These are phyloP conservation scores for Drosophila suzukii DNA, from an alignment of 1,140 invertebrate genomes.

Conservation along the genomic window DNA sequence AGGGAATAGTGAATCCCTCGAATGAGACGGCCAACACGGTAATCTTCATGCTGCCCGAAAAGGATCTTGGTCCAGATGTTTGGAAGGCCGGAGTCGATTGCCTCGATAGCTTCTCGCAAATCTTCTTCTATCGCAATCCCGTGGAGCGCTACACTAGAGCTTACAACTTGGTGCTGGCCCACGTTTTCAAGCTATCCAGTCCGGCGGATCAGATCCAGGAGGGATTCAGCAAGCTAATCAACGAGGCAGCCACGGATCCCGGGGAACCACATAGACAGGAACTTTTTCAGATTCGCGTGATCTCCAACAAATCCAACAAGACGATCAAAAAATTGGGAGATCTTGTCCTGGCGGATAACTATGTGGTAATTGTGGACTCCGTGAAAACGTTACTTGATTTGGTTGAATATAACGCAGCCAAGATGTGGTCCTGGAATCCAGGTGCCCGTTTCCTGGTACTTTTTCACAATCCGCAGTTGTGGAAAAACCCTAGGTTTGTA, in stretches of 20 bases:
- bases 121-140: conserved; percentile 63
- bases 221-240: conserved; percentile 57
- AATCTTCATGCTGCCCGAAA: conserved; percentile 65
- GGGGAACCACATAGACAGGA: conserved; percentile 2
- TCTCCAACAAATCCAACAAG: conserved; percentile 18
- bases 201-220: conserved; percentile 72
- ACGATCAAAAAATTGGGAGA: conserved; percentile 26
- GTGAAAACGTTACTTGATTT: conserved; percentile 41
- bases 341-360: conserved; percentile 65
- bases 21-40: conserved; percentile 70
- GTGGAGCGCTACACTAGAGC: conserved; percentile 61
- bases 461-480: conserved; percentile 54
- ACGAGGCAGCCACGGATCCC: conserved; percentile 54
- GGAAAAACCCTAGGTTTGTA: conserved; percentile 31
- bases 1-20: conserved; percentile 65
- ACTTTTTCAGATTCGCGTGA: conserved; percentile 65
- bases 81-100: conserved; percentile 73
- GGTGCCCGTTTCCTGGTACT: conserved; percentile 75
- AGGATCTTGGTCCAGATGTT: conserved; percentile 55
- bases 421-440: conserved; percentile 76
- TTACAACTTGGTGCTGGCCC: conserved; percentile 66
- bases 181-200: conserved; percentile 63
- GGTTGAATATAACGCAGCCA: conserved; percentile 46
- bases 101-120: conserved; percentile 65
- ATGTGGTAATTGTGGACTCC: conserved; percentile 68